A percentile compares a stretch with the other conserved stretches of the same genome.
phyloP scores from a whole-genome alignment of 2,888 invertebrate species.

The Drosophila anomelani region DNA sequence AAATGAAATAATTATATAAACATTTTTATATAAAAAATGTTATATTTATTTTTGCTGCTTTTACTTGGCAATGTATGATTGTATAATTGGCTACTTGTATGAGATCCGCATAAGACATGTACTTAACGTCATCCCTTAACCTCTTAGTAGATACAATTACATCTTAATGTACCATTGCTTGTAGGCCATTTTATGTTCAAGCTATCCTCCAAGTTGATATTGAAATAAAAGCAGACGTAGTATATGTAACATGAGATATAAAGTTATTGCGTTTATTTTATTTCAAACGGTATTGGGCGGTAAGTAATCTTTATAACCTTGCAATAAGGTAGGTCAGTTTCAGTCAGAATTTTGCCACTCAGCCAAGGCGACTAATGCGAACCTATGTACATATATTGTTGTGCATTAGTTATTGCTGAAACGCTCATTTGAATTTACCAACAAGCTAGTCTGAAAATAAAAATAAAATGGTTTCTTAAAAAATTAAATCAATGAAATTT shows the following conservation, averaged over 20 bases:
- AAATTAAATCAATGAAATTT: too few relatives aligned
- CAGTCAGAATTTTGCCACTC: too few relatives aligned
- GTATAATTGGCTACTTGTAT: not conserved
- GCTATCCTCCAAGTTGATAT: conserved; percentile 35
- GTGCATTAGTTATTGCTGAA: too few relatives aligned
- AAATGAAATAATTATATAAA: not conserved
- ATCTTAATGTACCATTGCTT: conserved; percentile 59
- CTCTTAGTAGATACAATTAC: conserved; percentile 42
- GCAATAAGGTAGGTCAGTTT: not conserved
- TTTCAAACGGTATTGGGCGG: not conserved
- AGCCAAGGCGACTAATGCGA: not conserved
- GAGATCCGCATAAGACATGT: conserved; percentile 49
- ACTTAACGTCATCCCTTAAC: conserved; percentile 22
- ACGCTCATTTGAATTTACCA: not conserved
- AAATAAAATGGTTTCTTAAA: not conserved
- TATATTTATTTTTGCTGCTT: not conserved
- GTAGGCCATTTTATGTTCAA: conserved; percentile 56
- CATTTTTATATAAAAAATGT: not conserved
- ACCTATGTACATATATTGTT: not conserved
- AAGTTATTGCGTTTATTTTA: not conserved
- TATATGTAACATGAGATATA: conserved; percentile 32
- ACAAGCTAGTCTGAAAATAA: not conserved
- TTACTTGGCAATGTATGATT: not conserved
- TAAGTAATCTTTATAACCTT: not conserved
- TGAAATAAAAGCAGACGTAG: conserved; percentile 41